Conservation (phyloP, 2,888 invertebrate genomes). For the Eupithecia abbreviata region DNA sequence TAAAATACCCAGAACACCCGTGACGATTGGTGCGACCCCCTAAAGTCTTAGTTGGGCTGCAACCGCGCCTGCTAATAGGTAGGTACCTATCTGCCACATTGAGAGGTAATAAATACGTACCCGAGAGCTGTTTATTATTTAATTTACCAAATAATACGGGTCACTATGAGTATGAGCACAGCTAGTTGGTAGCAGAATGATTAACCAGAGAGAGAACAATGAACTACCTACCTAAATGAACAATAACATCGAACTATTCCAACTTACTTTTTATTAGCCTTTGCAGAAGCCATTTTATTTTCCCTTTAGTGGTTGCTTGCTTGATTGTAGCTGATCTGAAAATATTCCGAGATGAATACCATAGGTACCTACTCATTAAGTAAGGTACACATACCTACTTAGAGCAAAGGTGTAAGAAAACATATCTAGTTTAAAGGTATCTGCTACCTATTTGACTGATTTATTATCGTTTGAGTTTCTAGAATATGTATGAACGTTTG, state of each 20-base stretch:
- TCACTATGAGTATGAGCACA: too few species aligned
- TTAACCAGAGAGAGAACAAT: not conserved
- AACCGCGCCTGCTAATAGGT: too few species aligned
- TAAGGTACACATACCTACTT: not conserved
- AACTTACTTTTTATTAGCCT: conserved; percentile 37
- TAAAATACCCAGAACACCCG: too few species aligned
- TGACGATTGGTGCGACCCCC: too few species aligned
- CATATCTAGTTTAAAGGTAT: not conserved
- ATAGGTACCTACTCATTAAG: too few species aligned
- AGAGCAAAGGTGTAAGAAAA: not conserved
- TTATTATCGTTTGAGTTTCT: not conserved
- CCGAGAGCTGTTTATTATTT: too few species aligned
- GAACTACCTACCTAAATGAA: not conserved
- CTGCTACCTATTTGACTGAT: not conserved
- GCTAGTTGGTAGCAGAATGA: not conserved
- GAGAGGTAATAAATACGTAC: too few species aligned
- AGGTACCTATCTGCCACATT: too few species aligned
- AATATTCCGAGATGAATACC: conserved; percentile 11
- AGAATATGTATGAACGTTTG: not conserved
- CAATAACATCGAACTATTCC: not conserved
- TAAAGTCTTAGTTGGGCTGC: too few species aligned
- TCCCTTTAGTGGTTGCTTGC: not conserved
- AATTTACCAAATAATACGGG: too few species aligned
- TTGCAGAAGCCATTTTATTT: conserved; percentile 31
- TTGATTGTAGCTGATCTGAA: conserved; percentile 21